Evolutionary conservation across 2,113 vertebrate species (phyloP).

Genomic region (Sylvietta virens): DNA sequence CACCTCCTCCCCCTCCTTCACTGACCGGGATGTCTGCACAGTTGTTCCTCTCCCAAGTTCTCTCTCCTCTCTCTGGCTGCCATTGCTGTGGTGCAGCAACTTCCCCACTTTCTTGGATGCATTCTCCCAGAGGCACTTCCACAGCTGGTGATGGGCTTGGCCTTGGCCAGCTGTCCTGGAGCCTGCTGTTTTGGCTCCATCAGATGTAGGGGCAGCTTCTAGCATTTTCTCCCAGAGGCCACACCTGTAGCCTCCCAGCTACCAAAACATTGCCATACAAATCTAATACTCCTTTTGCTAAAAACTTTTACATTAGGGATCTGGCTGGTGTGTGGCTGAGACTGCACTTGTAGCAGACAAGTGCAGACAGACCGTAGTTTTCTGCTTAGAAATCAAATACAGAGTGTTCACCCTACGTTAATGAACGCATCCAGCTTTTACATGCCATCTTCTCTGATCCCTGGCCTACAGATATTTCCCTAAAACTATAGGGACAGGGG

Average conservation of each 20-base stretch:
- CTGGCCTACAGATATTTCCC: neutral
- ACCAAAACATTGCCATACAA: neutral
- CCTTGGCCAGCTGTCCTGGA: neutral
- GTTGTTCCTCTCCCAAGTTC: neutral
- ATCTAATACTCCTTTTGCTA: neutral
- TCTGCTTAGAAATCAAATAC: neutral
- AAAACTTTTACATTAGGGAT: neutral
- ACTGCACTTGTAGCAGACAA: neutral
- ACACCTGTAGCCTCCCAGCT: fast-evolving
- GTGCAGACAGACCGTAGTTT: neutral
- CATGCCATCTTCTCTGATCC: neutral
- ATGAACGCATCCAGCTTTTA: neutral
- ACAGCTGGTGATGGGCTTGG: neutral
- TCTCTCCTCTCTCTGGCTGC: neutral
- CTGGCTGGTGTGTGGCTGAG: neutral
- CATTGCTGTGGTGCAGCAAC: neutral
- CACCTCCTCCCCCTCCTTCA: neutral
- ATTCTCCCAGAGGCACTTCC: neutral
- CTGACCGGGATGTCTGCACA: neutral
- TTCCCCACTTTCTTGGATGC: neutral
- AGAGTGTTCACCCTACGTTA: neutral
- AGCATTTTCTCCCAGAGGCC: neutral
- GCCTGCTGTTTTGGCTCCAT: neutral
- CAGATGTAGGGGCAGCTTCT: neutral
- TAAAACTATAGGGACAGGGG: neutral